Evolutionary conservation across 2,797 vertebrate genomes (phyloP).

Genomic region (Apodemus agrarius): DNA sequence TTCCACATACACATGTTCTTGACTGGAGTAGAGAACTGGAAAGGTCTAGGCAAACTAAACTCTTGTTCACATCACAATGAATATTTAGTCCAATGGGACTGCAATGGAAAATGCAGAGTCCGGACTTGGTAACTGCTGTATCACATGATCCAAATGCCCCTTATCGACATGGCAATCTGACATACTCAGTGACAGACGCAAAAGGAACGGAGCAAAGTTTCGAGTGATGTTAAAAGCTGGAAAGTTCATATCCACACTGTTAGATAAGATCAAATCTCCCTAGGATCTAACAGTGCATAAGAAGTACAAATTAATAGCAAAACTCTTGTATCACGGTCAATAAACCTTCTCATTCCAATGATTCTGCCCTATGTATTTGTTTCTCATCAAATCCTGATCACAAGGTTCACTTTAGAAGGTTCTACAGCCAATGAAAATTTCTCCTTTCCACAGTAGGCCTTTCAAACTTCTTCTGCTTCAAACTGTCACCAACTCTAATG

Average conservation of each 20-base stretch:
- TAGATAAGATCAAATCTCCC: background rate
- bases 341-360: constrained; percentile 2
- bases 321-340: background rate
- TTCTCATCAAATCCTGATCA: background rate
- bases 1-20: background rate
- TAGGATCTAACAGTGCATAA: background rate
- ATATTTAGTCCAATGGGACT: background rate
- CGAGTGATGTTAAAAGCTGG: too few relatives aligned
- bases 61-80: constrained; percentile 4
- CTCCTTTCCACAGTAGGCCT: background rate
- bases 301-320: background rate
- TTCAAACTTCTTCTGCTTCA: background rate
- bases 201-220: background rate
- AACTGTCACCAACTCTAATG: background rate
- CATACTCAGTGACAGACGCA: background rate
- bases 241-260: background rate
- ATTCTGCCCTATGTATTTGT: background rate
- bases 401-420: background rate
- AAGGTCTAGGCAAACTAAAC: background rate
- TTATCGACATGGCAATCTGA: background rate
- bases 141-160: background rate
- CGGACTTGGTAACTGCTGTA: background rate
- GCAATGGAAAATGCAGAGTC: background rate
- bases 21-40: background rate
- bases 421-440: background rate